Percentiles rank a stretch among this genome's conserved stretches.
These are phyloP conservation scores for Gopherus flavomarginatus DNA, from an alignment of 2,113 vertebrate species.

Conservation along the genomic window DNA sequence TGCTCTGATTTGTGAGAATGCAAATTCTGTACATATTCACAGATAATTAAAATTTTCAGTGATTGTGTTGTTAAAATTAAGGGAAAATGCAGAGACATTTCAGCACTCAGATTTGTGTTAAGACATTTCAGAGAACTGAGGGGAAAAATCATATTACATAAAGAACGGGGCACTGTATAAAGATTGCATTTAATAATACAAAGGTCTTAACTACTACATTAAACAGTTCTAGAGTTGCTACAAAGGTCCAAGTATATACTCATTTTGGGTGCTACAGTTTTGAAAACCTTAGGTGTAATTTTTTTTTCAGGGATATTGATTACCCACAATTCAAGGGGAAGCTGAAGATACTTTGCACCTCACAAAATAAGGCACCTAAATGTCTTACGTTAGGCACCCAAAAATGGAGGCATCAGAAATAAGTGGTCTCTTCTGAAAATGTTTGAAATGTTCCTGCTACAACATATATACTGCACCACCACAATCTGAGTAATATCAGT, in stretches of 20 bases:
- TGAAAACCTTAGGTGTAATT: background rate
- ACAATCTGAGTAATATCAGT: background rate
- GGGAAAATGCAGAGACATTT: background rate
- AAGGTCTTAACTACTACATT: background rate
- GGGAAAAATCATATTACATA: background rate
- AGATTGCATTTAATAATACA: background rate
- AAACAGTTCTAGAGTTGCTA: background rate
- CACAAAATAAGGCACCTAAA: background rate
- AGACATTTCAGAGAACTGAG: background rate
- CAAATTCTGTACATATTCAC: background rate
- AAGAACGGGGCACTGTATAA: background rate
- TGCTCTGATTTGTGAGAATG: background rate
- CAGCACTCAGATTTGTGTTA: background rate
- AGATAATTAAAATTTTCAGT: background rate
- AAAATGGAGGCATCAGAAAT: background rate
- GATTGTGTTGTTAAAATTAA: background rate
- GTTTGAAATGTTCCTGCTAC: background rate
- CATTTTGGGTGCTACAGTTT: background rate
- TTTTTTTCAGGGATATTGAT: accelerated
- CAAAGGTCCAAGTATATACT: background rate
- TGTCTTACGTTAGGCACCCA: background rate
- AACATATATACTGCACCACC: background rate
- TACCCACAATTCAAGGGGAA: background rate
- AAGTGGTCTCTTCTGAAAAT: background rate
- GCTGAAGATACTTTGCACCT: background rate